phyloP scores from a whole-genome alignment of 1,140 invertebrate genomes.

The Xylocopa sonorina region DNA sequence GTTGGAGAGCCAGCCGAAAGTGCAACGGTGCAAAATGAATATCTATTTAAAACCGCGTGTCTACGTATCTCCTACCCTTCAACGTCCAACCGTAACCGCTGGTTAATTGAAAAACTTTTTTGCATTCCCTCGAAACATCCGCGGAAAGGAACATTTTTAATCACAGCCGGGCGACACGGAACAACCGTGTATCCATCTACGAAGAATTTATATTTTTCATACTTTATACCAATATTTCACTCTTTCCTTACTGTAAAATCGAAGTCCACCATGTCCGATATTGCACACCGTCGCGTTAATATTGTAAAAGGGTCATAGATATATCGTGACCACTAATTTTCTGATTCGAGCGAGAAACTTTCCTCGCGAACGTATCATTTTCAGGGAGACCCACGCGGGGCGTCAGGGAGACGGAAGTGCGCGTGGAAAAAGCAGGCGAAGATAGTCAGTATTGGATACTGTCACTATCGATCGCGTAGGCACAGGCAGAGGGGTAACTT shows the following conservation, averaged over 20 bases:
- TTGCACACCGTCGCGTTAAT: constrained; percentile 15
- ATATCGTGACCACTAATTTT: constrained; percentile 36
- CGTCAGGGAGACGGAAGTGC: not conserved
- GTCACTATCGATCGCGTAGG: constrained; percentile 66
- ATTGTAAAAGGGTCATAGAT: constrained; percentile 20
- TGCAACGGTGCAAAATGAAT: constrained; percentile 62
- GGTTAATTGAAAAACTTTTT: constrained; percentile 59
- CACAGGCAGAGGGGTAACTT: constrained; percentile 63
- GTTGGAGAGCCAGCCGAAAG: constrained; percentile 29
- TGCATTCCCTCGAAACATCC: not conserved
- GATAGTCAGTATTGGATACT: constrained; percentile 60
- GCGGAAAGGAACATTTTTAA: not conserved
- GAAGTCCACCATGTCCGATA: too few species aligned
- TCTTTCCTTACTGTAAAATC: not conserved
- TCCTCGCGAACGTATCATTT: constrained; percentile 57
- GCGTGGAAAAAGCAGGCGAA: constrained; percentile 29
- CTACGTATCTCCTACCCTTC: constrained; percentile 5
- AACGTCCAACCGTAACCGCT: constrained; percentile 30
- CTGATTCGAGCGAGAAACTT: constrained; percentile 15
- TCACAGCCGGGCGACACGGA: not conserved
- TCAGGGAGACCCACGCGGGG: not conserved
- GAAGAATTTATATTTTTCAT: too few species aligned
- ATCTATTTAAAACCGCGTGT: constrained; percentile 24
- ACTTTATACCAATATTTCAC: too few species aligned
- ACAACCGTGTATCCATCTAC: too few species aligned